Evolutionary conservation across 2,113 vertebrate species (phyloP).

Genomic region (Cryptotis parvus): DNA sequence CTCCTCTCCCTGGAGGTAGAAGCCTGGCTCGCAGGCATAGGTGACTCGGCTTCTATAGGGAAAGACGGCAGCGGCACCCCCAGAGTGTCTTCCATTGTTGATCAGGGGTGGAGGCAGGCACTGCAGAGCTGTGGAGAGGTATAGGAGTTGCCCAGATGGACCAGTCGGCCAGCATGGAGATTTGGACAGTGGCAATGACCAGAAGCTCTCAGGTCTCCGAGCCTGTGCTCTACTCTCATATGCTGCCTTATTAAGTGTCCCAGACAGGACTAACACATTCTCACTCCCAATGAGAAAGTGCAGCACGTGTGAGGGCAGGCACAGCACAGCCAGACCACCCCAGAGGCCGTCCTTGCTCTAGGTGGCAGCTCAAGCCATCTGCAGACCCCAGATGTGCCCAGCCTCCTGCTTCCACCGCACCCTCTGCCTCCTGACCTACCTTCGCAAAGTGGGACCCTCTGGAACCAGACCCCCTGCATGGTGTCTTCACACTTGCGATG

Average conservation of each 20-base stretch:
- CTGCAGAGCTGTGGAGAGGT: slow-evolving; percentile 60
- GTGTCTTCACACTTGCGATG: slow-evolving; percentile 69
- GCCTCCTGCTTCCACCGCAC: not conserved
- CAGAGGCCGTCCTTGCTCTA: not conserved
- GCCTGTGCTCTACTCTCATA: not conserved
- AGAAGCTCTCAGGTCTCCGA: not conserved
- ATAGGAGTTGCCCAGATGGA: not conserved
- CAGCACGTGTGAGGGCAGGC: no score
- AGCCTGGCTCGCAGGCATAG: slow-evolving; percentile 66
- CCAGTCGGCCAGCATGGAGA: no score
- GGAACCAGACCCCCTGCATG: slow-evolving; percentile 66
- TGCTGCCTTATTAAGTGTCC: no score
- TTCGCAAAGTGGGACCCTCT: slow-evolving; percentile 64
- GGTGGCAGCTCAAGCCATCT: no score
- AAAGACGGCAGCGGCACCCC: not conserved
- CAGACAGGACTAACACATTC: not conserved
- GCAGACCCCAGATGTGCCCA: no score
- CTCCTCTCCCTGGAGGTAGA: slow-evolving; percentile 65
- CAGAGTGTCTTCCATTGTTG: not conserved
- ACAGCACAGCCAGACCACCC: no score
- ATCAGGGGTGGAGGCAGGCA: slow-evolving; percentile 41
- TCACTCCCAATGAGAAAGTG: not conserved
- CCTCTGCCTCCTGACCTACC: slow-evolving; percentile 47
- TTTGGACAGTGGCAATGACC: no score
- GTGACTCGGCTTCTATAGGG: slow-evolving; percentile 31